Evolutionary conservation across 2,797 vertebrate species (phyloP).

Genomic region (Typhlichthys subterraneus): DNA sequence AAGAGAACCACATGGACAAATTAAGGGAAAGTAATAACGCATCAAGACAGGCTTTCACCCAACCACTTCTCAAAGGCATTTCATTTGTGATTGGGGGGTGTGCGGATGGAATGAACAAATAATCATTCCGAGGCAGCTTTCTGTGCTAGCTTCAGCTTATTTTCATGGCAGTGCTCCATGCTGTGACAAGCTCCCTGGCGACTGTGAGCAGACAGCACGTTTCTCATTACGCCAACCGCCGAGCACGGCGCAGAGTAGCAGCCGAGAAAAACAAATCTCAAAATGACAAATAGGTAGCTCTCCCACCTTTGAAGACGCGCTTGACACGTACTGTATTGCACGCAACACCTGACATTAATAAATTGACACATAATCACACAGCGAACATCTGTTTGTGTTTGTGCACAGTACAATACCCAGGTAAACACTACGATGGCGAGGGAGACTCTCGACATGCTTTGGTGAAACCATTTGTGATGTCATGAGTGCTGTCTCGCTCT

Average conservation of each 20-base stretch:
- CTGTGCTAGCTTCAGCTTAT: conserved; percentile 74
- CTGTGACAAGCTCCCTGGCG: conserved; percentile 70
- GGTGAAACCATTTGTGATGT: conserved; percentile 57
- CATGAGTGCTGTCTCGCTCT: conserved; percentile 37
- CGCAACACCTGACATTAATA: conserved; percentile 68
- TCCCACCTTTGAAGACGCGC: conserved; percentile 60
- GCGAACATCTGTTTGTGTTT: conserved; percentile 66
- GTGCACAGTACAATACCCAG: conserved; percentile 41
- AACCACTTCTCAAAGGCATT: conserved; percentile 48
- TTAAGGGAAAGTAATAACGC: conserved; percentile 23
- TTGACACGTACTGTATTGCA: conserved; percentile 63
- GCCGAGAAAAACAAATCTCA: conserved; percentile 71
- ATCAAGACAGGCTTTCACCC: conserved; percentile 47
- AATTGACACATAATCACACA: conserved; percentile 64
- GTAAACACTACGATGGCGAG: conserved; percentile 27
- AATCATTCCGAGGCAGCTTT: conserved; percentile 62
- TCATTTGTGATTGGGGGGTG: background rate
- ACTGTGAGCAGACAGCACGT: conserved; percentile 65
- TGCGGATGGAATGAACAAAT: conserved; percentile 59
- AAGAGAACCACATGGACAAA: conserved; percentile 15
- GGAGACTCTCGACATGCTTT: conserved; percentile 33
- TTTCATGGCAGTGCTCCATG: conserved; percentile 67
- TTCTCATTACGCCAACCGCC: conserved; percentile 65
- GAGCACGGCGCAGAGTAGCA: conserved; percentile 49
- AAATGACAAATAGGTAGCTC: conserved; percentile 72